phyloP scores from a whole-genome alignment of 2,888 invertebrate species.

The Saturnia pavonia region DNA sequence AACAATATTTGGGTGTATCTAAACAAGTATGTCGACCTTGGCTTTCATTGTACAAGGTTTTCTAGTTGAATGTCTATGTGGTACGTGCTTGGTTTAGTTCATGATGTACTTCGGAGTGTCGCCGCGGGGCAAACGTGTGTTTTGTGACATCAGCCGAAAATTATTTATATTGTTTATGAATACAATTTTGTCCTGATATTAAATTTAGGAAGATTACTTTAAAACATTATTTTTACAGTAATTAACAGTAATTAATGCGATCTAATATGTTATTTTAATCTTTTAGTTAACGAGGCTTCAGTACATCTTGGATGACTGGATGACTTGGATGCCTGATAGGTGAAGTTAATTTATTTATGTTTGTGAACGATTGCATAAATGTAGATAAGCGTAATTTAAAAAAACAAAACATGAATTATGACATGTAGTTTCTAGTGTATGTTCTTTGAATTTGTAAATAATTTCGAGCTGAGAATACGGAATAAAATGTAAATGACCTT shows the following conservation, averaged over 20 bases:
- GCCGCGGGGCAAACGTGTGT: constrained; percentile 18
- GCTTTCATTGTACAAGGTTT: constrained; percentile 12
- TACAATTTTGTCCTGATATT: background rate
- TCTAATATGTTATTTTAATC: background rate
- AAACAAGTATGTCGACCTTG: constrained; percentile 12
- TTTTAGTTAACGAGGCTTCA: too few relatives aligned
- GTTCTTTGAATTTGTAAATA: background rate
- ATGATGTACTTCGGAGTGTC: constrained; percentile 13
- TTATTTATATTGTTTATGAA: background rate
- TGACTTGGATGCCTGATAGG: too few relatives aligned
- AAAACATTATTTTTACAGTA: too few relatives aligned
- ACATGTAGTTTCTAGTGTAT: background rate
- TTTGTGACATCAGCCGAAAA: background rate
- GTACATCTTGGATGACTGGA: too few relatives aligned
- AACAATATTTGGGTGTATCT: constrained; percentile 13
- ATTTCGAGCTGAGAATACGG: background rate
- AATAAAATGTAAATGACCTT: constrained; percentile 55
- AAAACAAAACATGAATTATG: background rate
- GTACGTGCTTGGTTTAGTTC: background rate
- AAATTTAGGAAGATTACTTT: background rate
- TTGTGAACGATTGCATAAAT: too few relatives aligned
- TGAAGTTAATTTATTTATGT: too few relatives aligned
- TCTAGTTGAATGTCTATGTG: background rate
- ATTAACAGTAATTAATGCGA: background rate
- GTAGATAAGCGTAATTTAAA: too few relatives aligned